Conservation (phyloP, 2,797 vertebrate genomes). For the Anabacerthia variegaticeps region DNA sequence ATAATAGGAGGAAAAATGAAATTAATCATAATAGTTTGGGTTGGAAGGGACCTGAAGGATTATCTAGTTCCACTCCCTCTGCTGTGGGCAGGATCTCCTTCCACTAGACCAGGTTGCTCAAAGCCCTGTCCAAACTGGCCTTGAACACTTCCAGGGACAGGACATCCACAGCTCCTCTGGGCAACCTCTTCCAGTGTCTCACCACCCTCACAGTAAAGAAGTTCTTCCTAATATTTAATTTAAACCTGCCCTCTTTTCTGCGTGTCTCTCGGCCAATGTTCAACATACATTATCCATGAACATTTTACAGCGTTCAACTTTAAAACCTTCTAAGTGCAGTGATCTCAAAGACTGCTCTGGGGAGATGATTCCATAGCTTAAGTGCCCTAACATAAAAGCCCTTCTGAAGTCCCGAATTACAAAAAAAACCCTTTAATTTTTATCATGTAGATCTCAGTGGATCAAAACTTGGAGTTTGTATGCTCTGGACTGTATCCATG, state of each 20-base stretch:
- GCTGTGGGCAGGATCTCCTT: neutral
- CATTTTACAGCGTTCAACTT: neutral
- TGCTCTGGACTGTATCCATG: neutral
- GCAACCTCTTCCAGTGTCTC: neutral
- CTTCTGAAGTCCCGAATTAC: neutral
- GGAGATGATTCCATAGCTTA: neutral
- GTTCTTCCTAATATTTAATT: neutral
- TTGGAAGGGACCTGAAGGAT: neutral
- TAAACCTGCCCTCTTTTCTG: neutral
- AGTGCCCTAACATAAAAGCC: neutral
- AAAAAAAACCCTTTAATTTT: neutral
- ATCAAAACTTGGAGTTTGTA: neutral
- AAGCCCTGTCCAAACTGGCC: neutral
- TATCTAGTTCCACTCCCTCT: rapidly evolving
- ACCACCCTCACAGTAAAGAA: neutral
- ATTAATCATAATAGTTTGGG: neutral
- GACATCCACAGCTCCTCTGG: neutral
- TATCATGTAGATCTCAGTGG: neutral
- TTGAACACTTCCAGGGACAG: neutral
- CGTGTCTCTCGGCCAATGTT: neutral
- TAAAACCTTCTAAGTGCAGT: neutral
- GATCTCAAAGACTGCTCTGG: neutral
- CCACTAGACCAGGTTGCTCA: neutral
- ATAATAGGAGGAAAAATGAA: neutral
- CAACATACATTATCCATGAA: neutral